Evolutionary conservation across 2,797 vertebrate genomes (phyloP).

Genomic region (Poeciliopsis infans): DNA sequence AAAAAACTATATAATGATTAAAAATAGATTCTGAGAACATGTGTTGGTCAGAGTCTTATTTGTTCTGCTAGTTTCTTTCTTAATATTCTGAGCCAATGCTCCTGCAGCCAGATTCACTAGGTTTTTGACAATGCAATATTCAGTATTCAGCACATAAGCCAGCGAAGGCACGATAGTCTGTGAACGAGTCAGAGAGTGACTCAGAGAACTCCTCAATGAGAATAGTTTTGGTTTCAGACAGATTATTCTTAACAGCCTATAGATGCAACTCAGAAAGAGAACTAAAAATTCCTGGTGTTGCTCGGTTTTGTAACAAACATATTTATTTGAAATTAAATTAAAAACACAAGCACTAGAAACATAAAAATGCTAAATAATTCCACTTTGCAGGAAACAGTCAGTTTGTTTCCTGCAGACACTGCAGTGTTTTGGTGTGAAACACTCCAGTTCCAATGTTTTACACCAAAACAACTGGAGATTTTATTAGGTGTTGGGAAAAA

Average conservation of each 20-base stretch:
- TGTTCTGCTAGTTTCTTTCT: not conserved
- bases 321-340: not conserved
- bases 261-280: not conserved
- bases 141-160: conserved; percentile 5
- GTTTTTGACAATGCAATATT: conserved; percentile 13
- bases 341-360: not conserved
- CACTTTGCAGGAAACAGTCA: not conserved
- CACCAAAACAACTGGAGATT: not conserved
- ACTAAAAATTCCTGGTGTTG: not conserved
- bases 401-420: no score
- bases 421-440: no score
- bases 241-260: not conserved
- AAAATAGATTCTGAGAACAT: not conserved
- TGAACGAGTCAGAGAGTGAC: not conserved
- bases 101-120: not conserved
- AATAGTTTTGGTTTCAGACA: not conserved
- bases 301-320: not conserved
- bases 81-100: not conserved
- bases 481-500: not conserved
- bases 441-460: not conserved
- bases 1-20: not conserved
- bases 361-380: not conserved
- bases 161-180: conserved; percentile 3
- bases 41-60: not conserved
- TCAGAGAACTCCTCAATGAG: not conserved